Evolutionary conservation across 2,888 invertebrate species (phyloP), one percentile per base, ranked within the genome.

Genomic region (Drosophila formosana): DNA sequence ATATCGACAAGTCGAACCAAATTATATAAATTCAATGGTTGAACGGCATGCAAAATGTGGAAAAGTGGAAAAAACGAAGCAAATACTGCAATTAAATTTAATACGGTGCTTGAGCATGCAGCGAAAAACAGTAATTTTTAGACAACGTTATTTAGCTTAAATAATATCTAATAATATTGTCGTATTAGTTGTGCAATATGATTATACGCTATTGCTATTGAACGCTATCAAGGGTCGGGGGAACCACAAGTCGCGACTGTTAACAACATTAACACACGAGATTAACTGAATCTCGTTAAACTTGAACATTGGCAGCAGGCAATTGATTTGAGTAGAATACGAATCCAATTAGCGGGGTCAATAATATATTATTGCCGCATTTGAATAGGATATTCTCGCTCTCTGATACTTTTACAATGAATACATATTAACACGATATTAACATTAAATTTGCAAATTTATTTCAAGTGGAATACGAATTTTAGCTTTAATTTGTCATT

Each of bases 121-220:
- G 41, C 58, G 60, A 32, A 32, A 41, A 66, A 64, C 51, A 37
- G 37, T 51, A 45, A 55, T 41, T 74, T 64, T 41, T 45, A 23
- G 28, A 25, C 5, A n/a, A 32, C 32, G 23, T 28, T 49, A 56
- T 43, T 66, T 50, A 18, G 28, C 32, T 57, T 52, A 26, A 25
- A 46, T 64, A 66, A 55, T 52, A 23, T 25, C 46, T 55, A 52
- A 56, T 53, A 52, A 50, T 73, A 64, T 57, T 73, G 23, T 30
- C 23, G 52, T 46, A 70, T 71, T 63, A 58, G 52, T 49, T 57
- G 55, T 39, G 53, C 53, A 65, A 71, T 70, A 64, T 66, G 37
- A 61, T 61, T 56, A 52, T 57, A 56, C 11, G 49, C 41, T 50
- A 18, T 13, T 7, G 49, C 41, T 50, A 18, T 30, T 7, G 1